phyloP scores from a whole-genome alignment of 1,140 invertebrate genomes.

The Drosophila athabasca region DNA sequence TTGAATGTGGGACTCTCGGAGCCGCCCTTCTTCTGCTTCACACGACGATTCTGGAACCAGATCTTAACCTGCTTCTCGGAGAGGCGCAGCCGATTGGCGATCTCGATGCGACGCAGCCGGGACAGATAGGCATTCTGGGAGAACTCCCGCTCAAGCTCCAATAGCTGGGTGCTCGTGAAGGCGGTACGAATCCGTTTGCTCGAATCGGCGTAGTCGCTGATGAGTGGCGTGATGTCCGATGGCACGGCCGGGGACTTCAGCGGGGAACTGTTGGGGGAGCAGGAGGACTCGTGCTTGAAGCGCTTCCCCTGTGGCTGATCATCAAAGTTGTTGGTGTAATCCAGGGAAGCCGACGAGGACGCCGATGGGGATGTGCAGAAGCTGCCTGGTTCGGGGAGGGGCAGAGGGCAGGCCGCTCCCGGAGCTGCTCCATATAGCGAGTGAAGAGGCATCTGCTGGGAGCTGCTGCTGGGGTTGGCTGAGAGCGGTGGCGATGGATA shows the following conservation, averaged over 20 bases:
- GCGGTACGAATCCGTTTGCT: constrained; percentile 94
- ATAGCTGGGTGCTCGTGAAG: constrained; percentile 95
- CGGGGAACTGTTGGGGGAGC: constrained; percentile 76
- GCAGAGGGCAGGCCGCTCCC: constrained; percentile 22
- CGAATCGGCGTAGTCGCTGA: constrained; percentile 85
- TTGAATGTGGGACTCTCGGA: constrained; percentile 81
- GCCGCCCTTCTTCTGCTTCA: constrained; percentile 95
- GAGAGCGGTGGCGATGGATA: constrained; percentile 83
- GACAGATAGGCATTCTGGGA: constrained; percentile 95
- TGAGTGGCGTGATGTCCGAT: constrained; percentile 85
- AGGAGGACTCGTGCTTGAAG: constrained; percentile 73
- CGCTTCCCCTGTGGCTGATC: constrained; percentile 62
- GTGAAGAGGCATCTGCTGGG: constrained; percentile 50
- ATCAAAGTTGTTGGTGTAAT: constrained; percentile 54
- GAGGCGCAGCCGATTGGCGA: constrained; percentile 93
- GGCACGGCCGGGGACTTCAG: constrained; percentile 84
- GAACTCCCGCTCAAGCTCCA: constrained; percentile 96
- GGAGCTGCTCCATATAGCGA: constrained; percentile 39
- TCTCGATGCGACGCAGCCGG: constrained; percentile 94
- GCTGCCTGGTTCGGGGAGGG: constrained; percentile 56
- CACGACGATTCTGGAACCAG: constrained; percentile 95
- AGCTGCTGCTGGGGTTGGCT: constrained; percentile 46
- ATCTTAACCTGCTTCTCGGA: constrained; percentile 98
- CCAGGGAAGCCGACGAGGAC: constrained; percentile 68
- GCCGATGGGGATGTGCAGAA: constrained; percentile 79